phyloP scores from a whole-genome alignment of 2,888 invertebrate genomes.

The Tetanocera ferruginea region DNA sequence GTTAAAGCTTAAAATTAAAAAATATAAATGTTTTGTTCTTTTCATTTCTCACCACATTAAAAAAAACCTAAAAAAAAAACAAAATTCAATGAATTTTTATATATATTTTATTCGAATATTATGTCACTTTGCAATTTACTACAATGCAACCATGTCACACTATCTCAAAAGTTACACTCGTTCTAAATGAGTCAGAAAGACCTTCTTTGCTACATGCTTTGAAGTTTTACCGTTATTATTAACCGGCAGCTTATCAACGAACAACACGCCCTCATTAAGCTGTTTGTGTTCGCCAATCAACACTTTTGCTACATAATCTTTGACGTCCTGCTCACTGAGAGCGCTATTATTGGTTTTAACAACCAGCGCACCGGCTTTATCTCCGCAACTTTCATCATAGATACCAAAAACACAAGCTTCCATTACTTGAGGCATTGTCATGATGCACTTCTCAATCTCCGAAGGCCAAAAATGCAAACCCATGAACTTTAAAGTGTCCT shows the following conservation, averaged over 20 bases:
- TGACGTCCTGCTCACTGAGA: conserved; percentile 57
- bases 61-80: too few species aligned
- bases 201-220: conserved; percentile 51
- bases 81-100: too few species aligned
- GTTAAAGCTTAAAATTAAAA: too few species aligned
- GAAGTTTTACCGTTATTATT: conserved; percentile 58
- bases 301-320: conserved; percentile 52
- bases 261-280: conserved; percentile 56
- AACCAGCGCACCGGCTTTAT: conserved; percentile 62
- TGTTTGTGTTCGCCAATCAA: conserved; percentile 55
- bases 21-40: too few species aligned
- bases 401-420: conserved; percentile 44
- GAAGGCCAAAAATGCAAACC: conserved; percentile 47
- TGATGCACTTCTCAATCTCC: conserved; percentile 40
- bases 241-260: conserved; percentile 55
- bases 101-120: too few species aligned
- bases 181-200: too few species aligned
- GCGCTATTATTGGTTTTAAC: conserved; percentile 51
- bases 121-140: too few species aligned
- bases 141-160: too few species aligned
- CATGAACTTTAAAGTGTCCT: conserved; percentile 60
- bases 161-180: too few species aligned
- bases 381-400: conserved; percentile 54
- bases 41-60: too few species aligned
- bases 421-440: conserved; percentile 35